Evolutionary conservation across 2,797 vertebrate genomes (phyloP).

Genomic region (Paedocypris micromegethes): DNA sequence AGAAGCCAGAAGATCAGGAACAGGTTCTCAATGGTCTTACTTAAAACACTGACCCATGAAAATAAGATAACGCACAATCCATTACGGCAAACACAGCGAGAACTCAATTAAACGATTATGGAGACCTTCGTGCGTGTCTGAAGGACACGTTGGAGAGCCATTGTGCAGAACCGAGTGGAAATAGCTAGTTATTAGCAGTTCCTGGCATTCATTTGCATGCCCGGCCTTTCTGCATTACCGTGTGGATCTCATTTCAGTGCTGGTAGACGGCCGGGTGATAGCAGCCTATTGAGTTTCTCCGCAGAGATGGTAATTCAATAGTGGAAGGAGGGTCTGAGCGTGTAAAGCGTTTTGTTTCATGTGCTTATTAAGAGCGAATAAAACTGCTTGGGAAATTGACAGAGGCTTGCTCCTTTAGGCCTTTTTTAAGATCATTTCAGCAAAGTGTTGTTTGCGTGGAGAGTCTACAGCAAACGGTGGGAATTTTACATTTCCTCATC

Average conservation of each 20-base stretch:
- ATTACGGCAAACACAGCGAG: conserved; percentile 22
- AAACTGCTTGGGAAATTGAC: conserved; percentile 46
- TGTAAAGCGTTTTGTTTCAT: conserved; percentile 68
- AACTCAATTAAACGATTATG: conserved; percentile 39
- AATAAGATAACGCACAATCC: conserved; percentile 7
- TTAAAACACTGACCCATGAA: conserved; percentile 1
- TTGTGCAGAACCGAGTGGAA: conserved; percentile 58
- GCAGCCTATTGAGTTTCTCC: conserved; percentile 71
- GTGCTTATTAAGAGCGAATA: conserved; percentile 65
- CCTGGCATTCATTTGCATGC: conserved; percentile 65
- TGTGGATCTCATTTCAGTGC: conserved; percentile 68
- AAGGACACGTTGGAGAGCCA: conserved; percentile 56
- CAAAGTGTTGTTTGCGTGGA: conserved; percentile 10
- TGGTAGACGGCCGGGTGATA: conserved; percentile 68
- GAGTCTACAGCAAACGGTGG: conserved; percentile 16
- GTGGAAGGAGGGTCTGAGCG: conserved; percentile 60
- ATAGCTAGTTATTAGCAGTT: conserved; percentile 69
- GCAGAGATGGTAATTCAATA: conserved; percentile 71
- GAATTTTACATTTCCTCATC: conserved; percentile 27
- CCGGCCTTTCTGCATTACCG: conserved; percentile 60
- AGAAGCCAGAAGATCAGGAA: background rate
- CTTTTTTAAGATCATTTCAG: conserved; percentile 5
- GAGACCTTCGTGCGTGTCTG: conserved; percentile 39
- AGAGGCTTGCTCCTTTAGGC: conserved; percentile 21
- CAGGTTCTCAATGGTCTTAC: background rate